These are phyloP conservation scores for Caenorhabditis angaria DNA, from an alignment of 2,888 invertebrate genomes.

Conservation along the genomic window DNA sequence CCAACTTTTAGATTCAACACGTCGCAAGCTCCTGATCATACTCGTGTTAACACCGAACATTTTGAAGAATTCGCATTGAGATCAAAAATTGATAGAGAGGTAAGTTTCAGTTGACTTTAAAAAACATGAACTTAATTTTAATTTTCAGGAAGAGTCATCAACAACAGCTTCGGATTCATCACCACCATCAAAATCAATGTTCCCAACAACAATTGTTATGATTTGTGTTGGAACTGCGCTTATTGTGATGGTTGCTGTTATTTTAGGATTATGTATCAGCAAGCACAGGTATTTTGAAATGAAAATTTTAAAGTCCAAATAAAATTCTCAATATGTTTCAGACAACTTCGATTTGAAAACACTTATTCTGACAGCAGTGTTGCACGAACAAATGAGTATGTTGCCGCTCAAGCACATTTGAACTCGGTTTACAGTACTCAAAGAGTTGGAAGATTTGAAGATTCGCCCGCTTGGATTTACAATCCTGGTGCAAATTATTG, in stretches of 20 bases:
- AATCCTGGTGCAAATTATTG: slow-evolving; percentile 60
- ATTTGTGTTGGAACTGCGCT: slow-evolving; percentile 67
- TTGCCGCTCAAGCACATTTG: slow-evolving; percentile 60
- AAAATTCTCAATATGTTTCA: slow-evolving; percentile 12
- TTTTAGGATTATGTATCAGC: slow-evolving; percentile 65
- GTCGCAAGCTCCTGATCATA: slow-evolving; percentile 8
- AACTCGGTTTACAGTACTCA: slow-evolving; percentile 57
- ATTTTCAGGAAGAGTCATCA: slow-evolving; percentile 23
- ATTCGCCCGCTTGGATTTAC: slow-evolving; percentile 63
- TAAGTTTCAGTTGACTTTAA: neutral
- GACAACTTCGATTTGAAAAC: slow-evolving; percentile 43
- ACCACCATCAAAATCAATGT: slow-evolving; percentile 21
- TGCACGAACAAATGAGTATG: slow-evolving; percentile 65
- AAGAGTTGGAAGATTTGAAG: slow-evolving; percentile 48
- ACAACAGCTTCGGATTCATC: neutral
- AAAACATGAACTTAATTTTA: neutral
- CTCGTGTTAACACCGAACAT: slow-evolving; percentile 13
- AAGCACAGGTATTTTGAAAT: slow-evolving; percentile 43
- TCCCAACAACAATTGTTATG: slow-evolving; percentile 62
- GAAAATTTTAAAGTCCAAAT: neutral
- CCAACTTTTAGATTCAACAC: slow-evolving; percentile 16
- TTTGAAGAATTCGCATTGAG: slow-evolving; percentile 40
- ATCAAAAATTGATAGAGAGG: slow-evolving; percentile 20
- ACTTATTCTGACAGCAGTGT: slow-evolving; percentile 51
- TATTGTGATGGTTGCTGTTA: slow-evolving; percentile 66